A percentile compares a stretch with the other conserved stretches of the same genome.
Conservation (phyloP, 2,113 vertebrate genomes). For the Syngnathus typhle region DNA sequence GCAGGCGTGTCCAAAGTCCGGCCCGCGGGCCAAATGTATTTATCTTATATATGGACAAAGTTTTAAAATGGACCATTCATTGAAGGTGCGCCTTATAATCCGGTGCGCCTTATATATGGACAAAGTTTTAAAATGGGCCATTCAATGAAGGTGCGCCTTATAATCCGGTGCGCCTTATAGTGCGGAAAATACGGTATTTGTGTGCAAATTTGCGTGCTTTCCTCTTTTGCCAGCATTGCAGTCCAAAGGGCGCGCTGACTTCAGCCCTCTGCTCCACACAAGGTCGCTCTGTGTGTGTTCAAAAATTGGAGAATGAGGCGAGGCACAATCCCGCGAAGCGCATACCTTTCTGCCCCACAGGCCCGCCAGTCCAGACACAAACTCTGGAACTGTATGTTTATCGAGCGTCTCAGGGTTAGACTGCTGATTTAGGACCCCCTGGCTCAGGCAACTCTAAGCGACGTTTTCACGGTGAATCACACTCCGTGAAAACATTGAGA, state of each 20-base stretch:
- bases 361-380: constrained; percentile 51
- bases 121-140: too few species aligned
- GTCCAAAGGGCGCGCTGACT: constrained; percentile 51
- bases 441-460: constrained; percentile 31
- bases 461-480: constrained; percentile 39
- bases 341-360: constrained; percentile 63
- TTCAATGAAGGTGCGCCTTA: too few species aligned
- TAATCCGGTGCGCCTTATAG: too few species aligned
- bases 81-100: too few species aligned
- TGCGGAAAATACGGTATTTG: too few species aligned
- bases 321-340: constrained; percentile 65
- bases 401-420: constrained; percentile 50
- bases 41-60: too few species aligned
- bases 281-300: constrained; percentile 73
- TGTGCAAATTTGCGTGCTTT: constrained; percentile 20
- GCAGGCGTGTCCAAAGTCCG: too few species aligned
- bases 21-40: too few species aligned
- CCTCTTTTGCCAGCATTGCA: constrained; percentile 33
- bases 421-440: constrained; percentile 55
- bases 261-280: constrained; percentile 62
- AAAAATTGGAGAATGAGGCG: constrained; percentile 61
- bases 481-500: constrained; percentile 27
- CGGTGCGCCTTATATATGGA: too few species aligned
- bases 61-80: too few species aligned
- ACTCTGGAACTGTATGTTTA: constrained; percentile 58